Evolutionary conservation across 2,113 vertebrate species (phyloP).

Genomic region (Odobenus rosmarus): DNA sequence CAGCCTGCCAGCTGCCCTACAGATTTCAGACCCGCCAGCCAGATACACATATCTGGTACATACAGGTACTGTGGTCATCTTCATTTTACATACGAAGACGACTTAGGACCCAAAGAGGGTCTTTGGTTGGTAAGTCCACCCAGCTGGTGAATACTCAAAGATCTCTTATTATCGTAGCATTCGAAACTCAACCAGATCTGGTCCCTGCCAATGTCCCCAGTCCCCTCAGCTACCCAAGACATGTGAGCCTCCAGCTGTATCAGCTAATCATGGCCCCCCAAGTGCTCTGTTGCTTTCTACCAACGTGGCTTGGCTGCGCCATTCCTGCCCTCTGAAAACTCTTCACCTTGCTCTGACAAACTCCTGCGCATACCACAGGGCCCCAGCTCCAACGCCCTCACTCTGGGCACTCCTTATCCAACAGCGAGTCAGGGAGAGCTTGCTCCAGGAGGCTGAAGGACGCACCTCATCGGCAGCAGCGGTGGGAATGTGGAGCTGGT

Average conservation of each 20-base stretch:
- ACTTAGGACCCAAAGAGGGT: not conserved
- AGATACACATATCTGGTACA: not conserved
- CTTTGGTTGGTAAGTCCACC: not conserved
- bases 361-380: not conserved
- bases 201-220: not conserved
- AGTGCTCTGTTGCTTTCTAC: not conserved
- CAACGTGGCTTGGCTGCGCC: not conserved
- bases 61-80: not conserved
- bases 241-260: not conserved
- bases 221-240: not conserved
- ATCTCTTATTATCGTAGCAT: not conserved
- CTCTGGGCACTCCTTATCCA: not conserved
- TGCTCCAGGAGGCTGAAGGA: not conserved
- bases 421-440: not conserved
- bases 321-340: not conserved
- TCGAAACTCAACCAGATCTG: not conserved
- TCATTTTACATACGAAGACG: not conserved
- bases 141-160: not conserved
- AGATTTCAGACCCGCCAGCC: not conserved
- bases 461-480: constrained; percentile 91
- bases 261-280: not conserved
- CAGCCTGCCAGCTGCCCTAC: not conserved
- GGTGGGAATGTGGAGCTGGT: constrained; percentile 89
- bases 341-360: not conserved
- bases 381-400: not conserved